Evolutionary conservation across 1,140 invertebrate species (phyloP).

Genomic region (Battus philenor): DNA sequence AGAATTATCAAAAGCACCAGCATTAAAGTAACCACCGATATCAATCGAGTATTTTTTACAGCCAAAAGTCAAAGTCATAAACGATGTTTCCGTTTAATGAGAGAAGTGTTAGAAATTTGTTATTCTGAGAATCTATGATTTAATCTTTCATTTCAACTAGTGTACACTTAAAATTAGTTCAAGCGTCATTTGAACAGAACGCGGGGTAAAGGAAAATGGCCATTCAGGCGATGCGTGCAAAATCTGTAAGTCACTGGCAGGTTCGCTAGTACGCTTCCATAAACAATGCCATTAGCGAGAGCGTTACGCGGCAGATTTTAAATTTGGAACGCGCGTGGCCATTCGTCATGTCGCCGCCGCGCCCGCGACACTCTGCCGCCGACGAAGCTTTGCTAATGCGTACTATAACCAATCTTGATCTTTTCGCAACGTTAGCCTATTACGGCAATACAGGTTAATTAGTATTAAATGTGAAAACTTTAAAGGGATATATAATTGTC

Average conservation of each 20-base stretch:
- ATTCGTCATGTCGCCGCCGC: conserved; percentile 70
- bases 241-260: conserved; percentile 60
- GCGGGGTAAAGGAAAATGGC: conserved; percentile 27
- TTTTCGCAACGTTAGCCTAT: conserved; percentile 39
- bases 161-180: conserved; percentile 40
- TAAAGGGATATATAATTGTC: too few species aligned
- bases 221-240: conserved; percentile 32
- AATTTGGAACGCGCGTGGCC: conserved; percentile 66
- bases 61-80: too few species aligned
- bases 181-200: conserved; percentile 43
- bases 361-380: conserved; percentile 59
- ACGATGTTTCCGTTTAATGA: too few species aligned
- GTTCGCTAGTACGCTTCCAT: conserved; percentile 53
- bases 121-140: too few species aligned
- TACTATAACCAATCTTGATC: conserved; percentile 33
- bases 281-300: conserved; percentile 70
- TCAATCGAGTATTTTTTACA: too few species aligned
- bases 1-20: too few species aligned
- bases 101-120: too few species aligned
- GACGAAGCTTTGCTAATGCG: conserved; percentile 23
- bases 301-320: conserved; percentile 73
- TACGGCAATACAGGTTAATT: too few species aligned
- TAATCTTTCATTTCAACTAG: too few species aligned
- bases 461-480: too few species aligned
- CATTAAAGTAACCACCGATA: too few species aligned